These are phyloP conservation scores for Charina bottae DNA, from an alignment of 2,113 vertebrate genomes.

Conservation along the genomic window DNA sequence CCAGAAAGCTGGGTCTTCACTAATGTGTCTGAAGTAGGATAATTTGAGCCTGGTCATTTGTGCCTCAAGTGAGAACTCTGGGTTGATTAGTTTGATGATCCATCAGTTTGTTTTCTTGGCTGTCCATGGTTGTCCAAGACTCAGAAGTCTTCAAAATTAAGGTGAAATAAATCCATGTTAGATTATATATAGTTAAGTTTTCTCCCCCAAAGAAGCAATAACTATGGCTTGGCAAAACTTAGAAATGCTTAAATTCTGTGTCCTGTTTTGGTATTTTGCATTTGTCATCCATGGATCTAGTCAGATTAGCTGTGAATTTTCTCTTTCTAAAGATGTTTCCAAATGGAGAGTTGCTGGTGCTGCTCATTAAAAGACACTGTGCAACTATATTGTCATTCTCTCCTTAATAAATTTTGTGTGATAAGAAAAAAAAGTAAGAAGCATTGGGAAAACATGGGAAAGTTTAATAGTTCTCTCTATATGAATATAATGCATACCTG, in stretches of 20 bases:
- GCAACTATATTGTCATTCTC: not conserved
- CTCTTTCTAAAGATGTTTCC: not conserved
- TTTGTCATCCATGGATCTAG: not conserved
- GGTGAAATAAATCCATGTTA: not conserved
- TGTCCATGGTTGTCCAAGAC: not conserved
- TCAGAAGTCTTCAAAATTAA: not conserved
- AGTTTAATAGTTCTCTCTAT: not conserved
- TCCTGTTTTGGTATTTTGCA: not conserved
- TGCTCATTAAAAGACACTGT: not conserved
- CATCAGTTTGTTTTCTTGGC: not conserved
- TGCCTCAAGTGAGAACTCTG: too few relatives aligned
- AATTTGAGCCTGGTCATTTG: too few relatives aligned
- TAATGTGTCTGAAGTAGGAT: too few relatives aligned
- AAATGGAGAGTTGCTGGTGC: not conserved
- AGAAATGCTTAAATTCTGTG: not conserved
- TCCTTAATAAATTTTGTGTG: not conserved
- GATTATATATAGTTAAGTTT: not conserved
- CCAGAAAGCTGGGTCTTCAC: too few relatives aligned
- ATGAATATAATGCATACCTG: not conserved
- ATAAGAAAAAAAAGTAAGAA: not conserved
- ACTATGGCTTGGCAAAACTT: not conserved
- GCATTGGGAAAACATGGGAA: not conserved
- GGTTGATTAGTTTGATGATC: not conserved
- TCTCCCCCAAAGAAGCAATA: not conserved
- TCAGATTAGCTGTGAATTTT: not conserved